phyloP scores from a whole-genome alignment of 1,140 invertebrate species.

The Eubasilissa regina region DNA sequence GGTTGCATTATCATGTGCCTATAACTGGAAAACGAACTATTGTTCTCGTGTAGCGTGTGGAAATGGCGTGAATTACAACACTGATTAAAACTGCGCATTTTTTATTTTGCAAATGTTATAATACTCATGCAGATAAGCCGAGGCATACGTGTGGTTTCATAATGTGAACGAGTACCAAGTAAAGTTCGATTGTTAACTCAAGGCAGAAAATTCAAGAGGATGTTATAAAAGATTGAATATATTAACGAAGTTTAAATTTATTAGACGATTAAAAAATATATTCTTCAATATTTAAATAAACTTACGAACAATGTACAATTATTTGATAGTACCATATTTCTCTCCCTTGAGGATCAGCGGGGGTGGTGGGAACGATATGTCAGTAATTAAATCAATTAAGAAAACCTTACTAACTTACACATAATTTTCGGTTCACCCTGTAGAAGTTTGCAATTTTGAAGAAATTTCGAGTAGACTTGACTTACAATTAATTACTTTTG shows the following conservation, averaged over 20 bases:
- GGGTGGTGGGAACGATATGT: slow-evolving; percentile 18
- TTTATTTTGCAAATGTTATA: too few species aligned
- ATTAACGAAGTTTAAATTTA: too few species aligned
- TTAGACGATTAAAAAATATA: too few species aligned
- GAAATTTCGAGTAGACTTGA: background rate
- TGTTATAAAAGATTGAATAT: too few species aligned
- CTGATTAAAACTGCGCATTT: too few species aligned
- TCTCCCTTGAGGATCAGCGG: background rate
- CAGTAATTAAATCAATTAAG: slow-evolving; percentile 36
- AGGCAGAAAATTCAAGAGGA: too few species aligned
- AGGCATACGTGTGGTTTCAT: too few species aligned
- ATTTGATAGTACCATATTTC: background rate
- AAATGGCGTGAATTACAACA: slow-evolving; percentile 23
- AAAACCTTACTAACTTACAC: background rate
- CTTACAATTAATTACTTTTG: too few species aligned
- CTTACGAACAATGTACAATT: background rate
- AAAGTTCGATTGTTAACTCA: background rate
- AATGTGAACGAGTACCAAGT: too few species aligned
- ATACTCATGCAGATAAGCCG: too few species aligned
- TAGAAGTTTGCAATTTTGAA: background rate
- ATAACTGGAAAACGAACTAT: background rate
- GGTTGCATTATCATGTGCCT: slow-evolving; percentile 10
- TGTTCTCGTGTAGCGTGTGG: background rate
- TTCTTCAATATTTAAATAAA: too few species aligned
- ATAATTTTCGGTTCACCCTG: too few species aligned